Evolutionary conservation across 2,113 vertebrate species (phyloP).

Genomic region (Condylura cristata): DNA sequence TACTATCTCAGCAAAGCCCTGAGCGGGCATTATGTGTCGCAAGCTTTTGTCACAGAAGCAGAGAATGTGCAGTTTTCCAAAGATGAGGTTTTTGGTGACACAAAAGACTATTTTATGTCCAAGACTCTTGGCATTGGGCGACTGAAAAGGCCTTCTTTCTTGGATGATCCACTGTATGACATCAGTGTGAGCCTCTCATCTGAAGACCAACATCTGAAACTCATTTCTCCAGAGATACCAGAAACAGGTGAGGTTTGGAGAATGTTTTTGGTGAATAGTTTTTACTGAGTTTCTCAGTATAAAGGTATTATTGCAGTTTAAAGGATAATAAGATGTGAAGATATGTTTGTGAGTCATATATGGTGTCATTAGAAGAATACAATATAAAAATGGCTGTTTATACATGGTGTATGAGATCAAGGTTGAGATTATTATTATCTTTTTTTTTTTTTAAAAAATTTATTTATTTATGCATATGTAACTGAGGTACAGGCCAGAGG

Average conservation of each 20-base stretch:
- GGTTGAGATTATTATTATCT: conserved; percentile 44
- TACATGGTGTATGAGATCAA: conserved; percentile 60
- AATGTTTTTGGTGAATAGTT: conserved; percentile 76
- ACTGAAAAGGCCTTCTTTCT: conserved; percentile 85
- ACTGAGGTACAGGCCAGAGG: too few relatives aligned
- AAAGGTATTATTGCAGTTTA: conserved; percentile 63
- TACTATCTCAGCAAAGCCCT: conserved; percentile 80
- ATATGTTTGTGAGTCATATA: conserved; percentile 46
- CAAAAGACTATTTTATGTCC: conserved; percentile 86
- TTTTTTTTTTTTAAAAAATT: too few relatives aligned
- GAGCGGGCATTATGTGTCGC: conserved; percentile 69
- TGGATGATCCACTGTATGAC: conserved; percentile 82
- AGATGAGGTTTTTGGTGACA: conserved; percentile 74
- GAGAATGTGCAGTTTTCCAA: conserved; percentile 76
- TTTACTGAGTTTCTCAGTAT: conserved; percentile 69
- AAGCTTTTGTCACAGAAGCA: conserved; percentile 76
- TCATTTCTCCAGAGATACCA: conserved; percentile 78
- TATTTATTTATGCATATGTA: too few relatives aligned
- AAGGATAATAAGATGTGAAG: not conserved
- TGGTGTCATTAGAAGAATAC: not conserved
- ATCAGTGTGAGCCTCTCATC: conserved; percentile 69
- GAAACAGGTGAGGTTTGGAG: conserved; percentile 82
- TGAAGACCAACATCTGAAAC: conserved; percentile 75
- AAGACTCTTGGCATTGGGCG: conserved; percentile 84
- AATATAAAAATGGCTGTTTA: conserved; percentile 41